These are phyloP conservation scores for Hermetia illucens DNA, from an alignment of 1,140 invertebrate species.

Conservation along the genomic window DNA sequence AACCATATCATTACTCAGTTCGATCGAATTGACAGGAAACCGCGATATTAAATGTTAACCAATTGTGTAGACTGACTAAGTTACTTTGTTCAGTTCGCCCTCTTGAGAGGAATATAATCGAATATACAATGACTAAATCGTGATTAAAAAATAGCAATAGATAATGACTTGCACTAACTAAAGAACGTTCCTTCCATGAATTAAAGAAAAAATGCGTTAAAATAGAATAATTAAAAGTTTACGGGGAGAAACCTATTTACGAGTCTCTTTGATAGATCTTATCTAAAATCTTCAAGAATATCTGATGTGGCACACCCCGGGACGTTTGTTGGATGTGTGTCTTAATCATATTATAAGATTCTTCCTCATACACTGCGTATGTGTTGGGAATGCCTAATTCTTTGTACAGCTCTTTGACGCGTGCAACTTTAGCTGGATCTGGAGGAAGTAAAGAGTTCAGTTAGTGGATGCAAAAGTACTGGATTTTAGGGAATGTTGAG, in stretches of 20 bases:
- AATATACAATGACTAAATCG: no score
- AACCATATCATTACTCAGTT: no score
- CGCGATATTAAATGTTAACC: no score
- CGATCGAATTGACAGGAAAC: no score
- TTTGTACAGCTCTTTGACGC: conserved; percentile 66
- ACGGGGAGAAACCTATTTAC: conserved; percentile 27
- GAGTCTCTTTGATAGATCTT: conserved; percentile 59
- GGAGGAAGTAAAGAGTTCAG: neutral
- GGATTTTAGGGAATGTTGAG: neutral
- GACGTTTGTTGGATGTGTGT: conserved; percentile 77
- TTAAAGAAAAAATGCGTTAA: neutral
- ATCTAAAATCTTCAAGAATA: conserved; percentile 69
- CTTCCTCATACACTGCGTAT: conserved; percentile 74
- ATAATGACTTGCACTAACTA: neutral
- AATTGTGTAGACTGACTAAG: no score
- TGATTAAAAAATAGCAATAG: no score
- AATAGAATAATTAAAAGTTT: neutral
- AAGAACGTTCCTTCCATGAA: neutral
- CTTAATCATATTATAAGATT: conserved; percentile 64
- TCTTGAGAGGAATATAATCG: no score
- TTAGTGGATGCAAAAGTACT: neutral
- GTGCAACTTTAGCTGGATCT: conserved; percentile 50
- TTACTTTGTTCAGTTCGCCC: no score
- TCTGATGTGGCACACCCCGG: conserved; percentile 61
- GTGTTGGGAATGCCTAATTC: conserved; percentile 62